These are phyloP conservation scores for Hylaeus anthracinus DNA, from an alignment of 1,140 invertebrate species.

Conservation along the genomic window DNA sequence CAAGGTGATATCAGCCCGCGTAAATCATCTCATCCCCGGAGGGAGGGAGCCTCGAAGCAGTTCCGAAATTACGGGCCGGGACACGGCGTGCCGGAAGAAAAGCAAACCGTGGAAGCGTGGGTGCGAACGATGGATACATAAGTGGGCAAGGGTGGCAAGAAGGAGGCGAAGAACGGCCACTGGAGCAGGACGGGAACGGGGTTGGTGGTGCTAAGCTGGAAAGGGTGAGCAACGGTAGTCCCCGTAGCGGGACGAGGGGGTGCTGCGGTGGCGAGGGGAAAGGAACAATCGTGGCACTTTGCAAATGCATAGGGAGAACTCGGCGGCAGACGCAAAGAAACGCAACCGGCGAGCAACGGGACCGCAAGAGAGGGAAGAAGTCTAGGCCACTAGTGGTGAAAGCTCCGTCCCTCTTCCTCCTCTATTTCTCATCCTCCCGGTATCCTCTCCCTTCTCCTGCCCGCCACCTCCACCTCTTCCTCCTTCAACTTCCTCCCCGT, in stretches of 20 bases:
- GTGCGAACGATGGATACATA: constrained; percentile 39
- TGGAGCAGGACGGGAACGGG: neutral
- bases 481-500: constrained; percentile 18
- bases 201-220: neutral
- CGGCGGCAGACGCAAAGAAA: constrained; percentile 57
- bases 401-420: constrained; percentile 41
- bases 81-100: constrained; percentile 23
- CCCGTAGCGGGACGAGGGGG: neutral
- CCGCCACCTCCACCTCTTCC: constrained; percentile 12
- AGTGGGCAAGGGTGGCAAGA: constrained; percentile 25
- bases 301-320: constrained; percentile 54
- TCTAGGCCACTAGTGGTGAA: constrained; percentile 66
- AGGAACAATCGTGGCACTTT: constrained; percentile 56
- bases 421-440: constrained; percentile 45
- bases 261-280: neutral
- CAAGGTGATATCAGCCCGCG: constrained; percentile 42
- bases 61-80: constrained; percentile 27
- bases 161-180: neutral
- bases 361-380: constrained; percentile 54
- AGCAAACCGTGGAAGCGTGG: constrained; percentile 30
- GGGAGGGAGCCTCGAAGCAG: constrained; percentile 7
- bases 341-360: constrained; percentile 41
- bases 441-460: constrained; percentile 37
- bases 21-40: constrained; percentile 40
- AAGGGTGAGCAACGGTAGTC: neutral